Base-by-base conservation (phyloP, 1,140 invertebrate genomes). In the Orius insidiosus region DNA sequence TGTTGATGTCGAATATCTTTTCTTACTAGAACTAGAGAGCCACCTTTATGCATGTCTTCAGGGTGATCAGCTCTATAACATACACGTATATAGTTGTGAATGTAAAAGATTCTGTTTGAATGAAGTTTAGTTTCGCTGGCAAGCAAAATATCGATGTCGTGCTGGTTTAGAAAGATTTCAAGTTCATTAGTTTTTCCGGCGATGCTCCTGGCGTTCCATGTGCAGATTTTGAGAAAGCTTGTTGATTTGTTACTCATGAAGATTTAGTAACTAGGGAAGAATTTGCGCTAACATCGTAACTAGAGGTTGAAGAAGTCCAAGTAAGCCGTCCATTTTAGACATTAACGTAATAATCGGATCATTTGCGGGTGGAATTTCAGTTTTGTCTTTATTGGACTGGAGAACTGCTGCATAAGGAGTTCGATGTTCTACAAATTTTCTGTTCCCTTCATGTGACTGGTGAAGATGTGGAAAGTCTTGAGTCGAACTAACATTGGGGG, bases 181-280 rank as follows among this genome's bases (percentile, higher is more conserved):
- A 43, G 14, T 15, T 43, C 24, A n/a, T 43, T 2, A 24, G 11
- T 15, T 31, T 43, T 43, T 6, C 41, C 14, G 5, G 30, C 19
- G 5, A 43, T 43, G 41, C 41, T 43, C 5, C 41, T 18, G 9
- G 41, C 41, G 11, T 43, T 43, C 41, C 41, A 43, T 31, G 41
- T 43, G 41, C 41, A 18, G 11, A 43, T 19, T 43, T 43, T 43
- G 6, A 43, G 6, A 3, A 6, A 11, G 3, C 31, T 43, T 7
- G 14, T 6, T 10, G 16, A 11, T 2, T n/a, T 11, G 41, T 32
- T 43, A 43, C 5, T 19, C 41, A 43, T 43, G 19, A 30, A 43
- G 19, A 5, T 43, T 43, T 30, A 43, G n/a, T n/a, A n/a, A n/a
- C n/a, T n/a, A n/a, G n/a, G n/a, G n/a, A n/a, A n/a, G n/a, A n/a